Evolutionary conservation across 2,888 invertebrate genomes (phyloP), one percentile per base, ranked within the genome.

Genomic region (Hydroisotoma schaefferi): DNA sequence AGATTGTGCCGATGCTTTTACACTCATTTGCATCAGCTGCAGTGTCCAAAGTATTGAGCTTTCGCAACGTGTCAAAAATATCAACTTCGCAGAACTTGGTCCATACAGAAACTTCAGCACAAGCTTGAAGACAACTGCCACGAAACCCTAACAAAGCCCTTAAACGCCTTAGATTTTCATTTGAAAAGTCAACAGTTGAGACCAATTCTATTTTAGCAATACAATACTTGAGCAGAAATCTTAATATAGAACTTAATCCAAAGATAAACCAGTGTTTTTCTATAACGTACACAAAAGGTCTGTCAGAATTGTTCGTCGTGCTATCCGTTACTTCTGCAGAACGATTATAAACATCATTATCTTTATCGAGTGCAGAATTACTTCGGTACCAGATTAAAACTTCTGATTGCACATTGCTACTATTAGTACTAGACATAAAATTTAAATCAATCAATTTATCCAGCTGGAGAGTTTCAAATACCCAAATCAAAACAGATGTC

Each of bases 11-110:
- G 2, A 4, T 33, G 48, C 38, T 26, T 10, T 22, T 25, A 29
- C 6, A 26, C 15, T 38, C 33, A 25, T 23, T 3, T 4, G 22
- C 8, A 22, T 12, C 28, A 15, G 53, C 40, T 8, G 22, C n/a
- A 6, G n/a, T 49, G 27, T 23, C 12, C 20, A 53, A 44, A 33
- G 38, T 37, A 49, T 59, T 59, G 12, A 56, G 49, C 28, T 43
- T 18, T 23, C 52, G 25, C 27, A 57, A 53, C 55, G 85, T 82
- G 55, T 78, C 76, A 12, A 88, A 81, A 44, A 92, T 79, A 75
- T 92, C 89, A 18, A 80, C 81, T 80, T 94, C 94, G 80, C 94
- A 94, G 76, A 92, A 92, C 74, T 87, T 87, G 0, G 94, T 94
- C 94, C 93, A 94, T 38, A 88, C 80, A 8, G 92, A 91, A 8